A percentile compares a stretch with the other conserved stretches of the same genome.
Conservation (phyloP, 2,113 vertebrate genomes). For the Hemicordylus capensis region DNA sequence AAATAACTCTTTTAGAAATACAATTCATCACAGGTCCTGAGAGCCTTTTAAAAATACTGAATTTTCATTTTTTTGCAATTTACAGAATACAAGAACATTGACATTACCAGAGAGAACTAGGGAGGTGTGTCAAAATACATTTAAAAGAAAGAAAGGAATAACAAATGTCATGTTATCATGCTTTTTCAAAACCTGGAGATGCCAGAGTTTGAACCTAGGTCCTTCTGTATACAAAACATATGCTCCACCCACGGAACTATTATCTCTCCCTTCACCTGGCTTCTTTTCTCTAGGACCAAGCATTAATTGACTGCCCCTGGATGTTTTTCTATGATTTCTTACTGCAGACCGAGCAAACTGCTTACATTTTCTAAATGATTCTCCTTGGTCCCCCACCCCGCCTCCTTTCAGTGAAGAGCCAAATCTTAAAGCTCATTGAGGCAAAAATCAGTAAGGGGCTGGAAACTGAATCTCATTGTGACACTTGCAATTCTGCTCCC, state of each 20-base stretch:
- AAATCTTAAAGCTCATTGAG: neutral
- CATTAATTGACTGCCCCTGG: neutral
- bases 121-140: too few relatives aligned
- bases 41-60: too few relatives aligned
- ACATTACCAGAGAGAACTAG: too few relatives aligned
- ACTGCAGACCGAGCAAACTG: neutral
- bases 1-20: too few relatives aligned
- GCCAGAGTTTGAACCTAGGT: neutral
- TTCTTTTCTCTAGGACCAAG: neutral
- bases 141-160: too few relatives aligned
- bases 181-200: neutral
- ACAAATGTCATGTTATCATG: too few relatives aligned
- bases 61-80: too few relatives aligned
- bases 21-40: too few relatives aligned
- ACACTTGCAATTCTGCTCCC: neutral
- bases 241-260: neutral
- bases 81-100: too few relatives aligned
- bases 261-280: neutral
- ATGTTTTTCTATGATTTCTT: neutral
- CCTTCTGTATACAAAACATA: neutral
- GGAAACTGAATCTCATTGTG: neutral
- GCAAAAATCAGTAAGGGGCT: neutral
- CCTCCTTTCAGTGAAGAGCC: neutral
- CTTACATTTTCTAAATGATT: neutral
- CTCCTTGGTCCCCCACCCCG: neutral